phyloP scores from a whole-genome alignment of 2,113 vertebrate genomes.

The Pogona vitticeps region DNA sequence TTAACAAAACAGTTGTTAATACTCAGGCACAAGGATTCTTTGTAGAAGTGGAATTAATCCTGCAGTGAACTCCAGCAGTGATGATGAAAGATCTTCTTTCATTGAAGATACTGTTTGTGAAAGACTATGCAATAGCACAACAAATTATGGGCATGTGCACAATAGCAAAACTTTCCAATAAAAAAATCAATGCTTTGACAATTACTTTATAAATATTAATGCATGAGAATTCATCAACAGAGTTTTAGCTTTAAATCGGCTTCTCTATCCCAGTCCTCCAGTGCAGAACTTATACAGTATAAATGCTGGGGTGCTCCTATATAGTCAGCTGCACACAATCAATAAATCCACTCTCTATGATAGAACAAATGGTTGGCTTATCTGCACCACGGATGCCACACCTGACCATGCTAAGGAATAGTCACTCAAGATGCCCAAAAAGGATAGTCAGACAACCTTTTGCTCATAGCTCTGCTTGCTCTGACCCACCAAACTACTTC shows the following conservation, averaged over 20 bases:
- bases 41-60: conserved; percentile 37
- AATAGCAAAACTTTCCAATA: conserved; percentile 48
- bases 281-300: neutral
- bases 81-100: conserved; percentile 44
- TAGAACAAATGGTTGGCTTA: neutral
- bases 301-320: conserved; percentile 21
- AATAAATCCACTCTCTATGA: neutral
- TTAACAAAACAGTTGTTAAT: conserved; percentile 41
- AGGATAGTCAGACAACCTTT: neutral
- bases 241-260: neutral
- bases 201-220: conserved; percentile 61
- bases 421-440: neutral
- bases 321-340: neutral
- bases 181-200: conserved; percentile 45
- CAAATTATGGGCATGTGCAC: neutral
- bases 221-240: conserved; percentile 36
- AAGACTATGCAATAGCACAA: conserved; percentile 13
- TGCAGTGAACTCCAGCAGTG: neutral
- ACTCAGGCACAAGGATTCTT: conserved; percentile 52
- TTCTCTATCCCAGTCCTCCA: neutral
- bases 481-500: neutral
- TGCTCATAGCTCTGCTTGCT: neutral
- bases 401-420: neutral
- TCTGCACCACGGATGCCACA: neutral
- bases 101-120: conserved; percentile 3